Evolutionary conservation across 2,888 invertebrate species (phyloP).

Genomic region (Pomacea canaliculata): DNA sequence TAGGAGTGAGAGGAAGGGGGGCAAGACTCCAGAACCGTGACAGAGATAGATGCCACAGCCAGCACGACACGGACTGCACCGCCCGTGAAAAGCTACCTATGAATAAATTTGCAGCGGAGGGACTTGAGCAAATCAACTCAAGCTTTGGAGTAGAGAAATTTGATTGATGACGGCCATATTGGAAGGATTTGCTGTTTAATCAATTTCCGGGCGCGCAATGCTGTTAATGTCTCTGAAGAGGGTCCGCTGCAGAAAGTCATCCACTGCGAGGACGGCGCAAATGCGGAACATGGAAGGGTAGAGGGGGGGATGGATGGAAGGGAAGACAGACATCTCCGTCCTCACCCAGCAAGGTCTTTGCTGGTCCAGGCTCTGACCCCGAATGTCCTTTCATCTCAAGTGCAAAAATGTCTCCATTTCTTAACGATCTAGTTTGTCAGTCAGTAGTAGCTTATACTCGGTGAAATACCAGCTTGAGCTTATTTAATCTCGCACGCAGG

Average conservation of each 20-base stretch:
- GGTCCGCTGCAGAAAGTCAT: not conserved
- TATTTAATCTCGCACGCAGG: too few species aligned
- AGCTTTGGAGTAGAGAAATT: conserved; percentile 26
- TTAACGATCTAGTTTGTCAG: too few species aligned
- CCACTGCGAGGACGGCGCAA: not conserved
- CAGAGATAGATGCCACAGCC: conserved; percentile 16
- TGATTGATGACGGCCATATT: conserved; percentile 42
- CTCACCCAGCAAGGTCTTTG: too few species aligned
- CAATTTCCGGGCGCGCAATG: conserved; percentile 28
- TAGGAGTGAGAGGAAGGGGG: too few species aligned
- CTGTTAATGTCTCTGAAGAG: conserved; percentile 6
- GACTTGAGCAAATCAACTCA: conserved; percentile 29
- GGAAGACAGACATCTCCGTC: too few species aligned
- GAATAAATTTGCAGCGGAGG: conserved; percentile 40
- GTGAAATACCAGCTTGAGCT: too few species aligned
- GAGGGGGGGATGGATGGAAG: not conserved
- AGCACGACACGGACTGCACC: not conserved
- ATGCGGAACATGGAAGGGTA: not conserved
- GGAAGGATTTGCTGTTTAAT: conserved; percentile 40
- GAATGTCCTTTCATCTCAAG: too few species aligned
- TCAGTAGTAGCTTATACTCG: too few species aligned
- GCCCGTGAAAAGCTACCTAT: conserved; percentile 37
- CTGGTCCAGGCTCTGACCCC: too few species aligned
- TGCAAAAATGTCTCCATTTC: too few species aligned
- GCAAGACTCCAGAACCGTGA: not conserved